Base-by-base conservation (phyloP, 2,888 invertebrate species). In the Spisula subtruncata region DNA sequence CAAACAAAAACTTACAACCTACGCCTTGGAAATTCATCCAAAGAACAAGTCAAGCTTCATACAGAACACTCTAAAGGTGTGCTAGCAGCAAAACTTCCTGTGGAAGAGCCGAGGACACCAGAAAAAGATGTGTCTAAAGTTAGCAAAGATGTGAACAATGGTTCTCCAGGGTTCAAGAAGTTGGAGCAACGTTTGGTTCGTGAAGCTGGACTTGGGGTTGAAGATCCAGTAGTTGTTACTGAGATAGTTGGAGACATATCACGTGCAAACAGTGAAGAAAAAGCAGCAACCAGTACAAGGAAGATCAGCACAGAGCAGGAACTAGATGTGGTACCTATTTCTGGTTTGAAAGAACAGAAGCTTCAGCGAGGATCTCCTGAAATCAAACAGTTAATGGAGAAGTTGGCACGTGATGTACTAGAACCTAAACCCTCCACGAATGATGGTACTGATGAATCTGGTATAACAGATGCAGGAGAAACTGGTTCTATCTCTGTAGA, bases 301-400 rank as follows among this genome's bases (percentile, higher is more conserved):
- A 66, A 60, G 10, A 41, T 35, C 35, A 46, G 60, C 56, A 83
- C 41, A 41, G 66, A 83, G 20, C n/a, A n/a, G 4, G 66, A 83
- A 10, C 14, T 18, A 18, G 41, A 41, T n/a, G 83, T n/a, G 20
- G 16, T 18, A 41, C 56, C 32, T n/a, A n/a, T n/a, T 25, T 1
- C 25, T 32, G 32, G 60, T 35, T 35, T 83, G 14, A 83, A 83
- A 66, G 83, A 46, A 20, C 66, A 35, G 20, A 60, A 35, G 66
- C 20, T 12, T 60, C 35, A 29, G 12, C 56, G 66, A 60, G 83
- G 66, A 41, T 66, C 83, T 35, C 60, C 83, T 25, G 87, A 91
- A 25, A 81, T 91, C 8, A 85, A 86, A 35, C 87, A 89, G 56
- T 60, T 91, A 18, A 41, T 87, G 48, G 85, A 89, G n/a, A 91